Evolutionary conservation across 92 coral and sea anemone species (phyloP).

Genomic region (Palythoa caribaeorum): DNA sequence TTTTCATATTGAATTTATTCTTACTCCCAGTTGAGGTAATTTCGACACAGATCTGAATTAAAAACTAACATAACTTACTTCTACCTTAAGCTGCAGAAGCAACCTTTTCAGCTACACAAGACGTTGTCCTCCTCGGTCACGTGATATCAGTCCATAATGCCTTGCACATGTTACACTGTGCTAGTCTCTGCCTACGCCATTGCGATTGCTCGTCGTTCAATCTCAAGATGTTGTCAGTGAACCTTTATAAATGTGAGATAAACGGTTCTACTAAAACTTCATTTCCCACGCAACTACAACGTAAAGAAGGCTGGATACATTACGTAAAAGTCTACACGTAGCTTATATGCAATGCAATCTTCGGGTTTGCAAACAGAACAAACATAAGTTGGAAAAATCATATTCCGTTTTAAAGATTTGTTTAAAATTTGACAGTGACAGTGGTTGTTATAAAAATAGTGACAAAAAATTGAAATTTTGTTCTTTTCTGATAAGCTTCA

Average conservation of each 20-base stretch:
- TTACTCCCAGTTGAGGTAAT: not conserved
- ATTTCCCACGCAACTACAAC: slow-evolving; percentile 13
- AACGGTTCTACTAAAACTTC: slow-evolving; percentile 1
- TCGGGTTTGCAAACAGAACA: no score
- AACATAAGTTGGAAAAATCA: no score
- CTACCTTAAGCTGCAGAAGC: slow-evolving; percentile 20
- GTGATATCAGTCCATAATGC: slow-evolving; percentile 3
- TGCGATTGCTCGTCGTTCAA: slow-evolving; percentile 32
- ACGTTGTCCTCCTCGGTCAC: slow-evolving; percentile 16
- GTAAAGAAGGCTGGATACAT: slow-evolving; percentile 24
- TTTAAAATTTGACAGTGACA: not conserved
- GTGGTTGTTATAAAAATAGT: no score
- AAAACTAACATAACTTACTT: not conserved
- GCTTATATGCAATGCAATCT: not conserved
- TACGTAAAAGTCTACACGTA: slow-evolving; percentile 1
- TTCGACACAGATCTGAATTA: not conserved
- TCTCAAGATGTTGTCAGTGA: slow-evolving; percentile 12
- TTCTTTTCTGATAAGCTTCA: no score
- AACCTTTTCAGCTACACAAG: slow-evolving; percentile 21
- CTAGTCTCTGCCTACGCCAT: slow-evolving; percentile 21
- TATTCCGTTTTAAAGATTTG: no score
- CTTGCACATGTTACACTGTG: not conserved
- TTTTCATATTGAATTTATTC: not conserved
- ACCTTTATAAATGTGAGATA: slow-evolving; percentile 12
- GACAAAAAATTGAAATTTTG: no score